A percentile compares a stretch with the other conserved stretches of the same genome.
These are phyloP conservation scores for Scophthalmus maximus DNA, from an alignment of 2,113 vertebrate genomes.

Conservation along the genomic window DNA sequence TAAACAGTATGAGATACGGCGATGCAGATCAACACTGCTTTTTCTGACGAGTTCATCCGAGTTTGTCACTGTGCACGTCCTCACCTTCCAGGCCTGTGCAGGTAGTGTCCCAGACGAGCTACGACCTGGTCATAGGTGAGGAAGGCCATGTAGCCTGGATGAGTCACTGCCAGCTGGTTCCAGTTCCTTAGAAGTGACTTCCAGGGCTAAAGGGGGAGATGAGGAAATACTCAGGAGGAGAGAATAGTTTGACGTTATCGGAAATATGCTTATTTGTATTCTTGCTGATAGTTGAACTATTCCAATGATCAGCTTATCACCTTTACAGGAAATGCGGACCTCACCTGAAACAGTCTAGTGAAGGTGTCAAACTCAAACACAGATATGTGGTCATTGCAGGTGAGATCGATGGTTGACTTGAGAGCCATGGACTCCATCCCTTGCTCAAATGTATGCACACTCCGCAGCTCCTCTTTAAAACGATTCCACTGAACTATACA, in stretches of 20 bases:
- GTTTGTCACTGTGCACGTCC: neutral
- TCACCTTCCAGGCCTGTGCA: constrained; percentile 87
- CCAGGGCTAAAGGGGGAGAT: constrained; percentile 85
- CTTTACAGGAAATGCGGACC: neutral
- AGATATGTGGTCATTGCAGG: constrained; percentile 88
- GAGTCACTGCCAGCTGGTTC: constrained; percentile 88
- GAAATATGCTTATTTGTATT: neutral
- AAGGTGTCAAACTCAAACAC: constrained; percentile 94
- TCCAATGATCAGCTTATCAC: neutral
- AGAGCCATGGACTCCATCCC: constrained; percentile 86
- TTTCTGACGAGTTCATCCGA: no score
- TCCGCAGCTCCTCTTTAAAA: constrained; percentile 81
- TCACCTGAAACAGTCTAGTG: constrained; percentile 90
- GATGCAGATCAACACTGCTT: neutral
- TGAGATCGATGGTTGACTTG: constrained; percentile 89
- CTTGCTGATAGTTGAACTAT: no score
- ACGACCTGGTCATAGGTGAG: constrained; percentile 90
- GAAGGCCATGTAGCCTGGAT: constrained; percentile 93
- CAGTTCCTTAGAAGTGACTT: constrained; percentile 87
- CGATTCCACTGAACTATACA: constrained; percentile 86
- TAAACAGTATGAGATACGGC: neutral
- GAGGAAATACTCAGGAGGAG: neutral
- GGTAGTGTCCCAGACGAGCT: constrained; percentile 80
- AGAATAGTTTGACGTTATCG: neutral
- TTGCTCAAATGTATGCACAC: constrained; percentile 81